Percentiles rank a stretch among this genome's conserved stretches.
These are phyloP conservation scores for Folsomia candida DNA, from an alignment of 2,888 invertebrate genomes.

Conservation along the genomic window DNA sequence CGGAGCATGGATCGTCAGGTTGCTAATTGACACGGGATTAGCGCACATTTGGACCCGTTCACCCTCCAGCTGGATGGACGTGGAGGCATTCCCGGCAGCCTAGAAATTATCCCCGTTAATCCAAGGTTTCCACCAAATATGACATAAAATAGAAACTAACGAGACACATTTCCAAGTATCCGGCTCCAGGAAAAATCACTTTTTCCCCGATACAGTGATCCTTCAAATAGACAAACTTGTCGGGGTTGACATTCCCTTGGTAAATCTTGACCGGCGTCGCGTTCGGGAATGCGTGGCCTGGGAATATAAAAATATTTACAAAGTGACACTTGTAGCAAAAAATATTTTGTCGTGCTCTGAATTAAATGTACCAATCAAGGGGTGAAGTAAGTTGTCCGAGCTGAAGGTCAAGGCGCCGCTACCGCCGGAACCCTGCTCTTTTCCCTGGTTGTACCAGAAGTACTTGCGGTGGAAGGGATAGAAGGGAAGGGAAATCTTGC, in stretches of 20 bases:
- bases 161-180: slow-evolving; percentile 34
- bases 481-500: slow-evolving; percentile 28
- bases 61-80: background rate
- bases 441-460: background rate
- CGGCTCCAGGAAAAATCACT: slow-evolving; percentile 42
- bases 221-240: slow-evolving; percentile 33
- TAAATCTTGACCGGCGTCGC: slow-evolving; percentile 30
- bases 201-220: slow-evolving; percentile 34
- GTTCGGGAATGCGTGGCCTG: slow-evolving; percentile 24
- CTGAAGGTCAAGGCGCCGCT: slow-evolving; percentile 13
- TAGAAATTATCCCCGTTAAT: too few species aligned
- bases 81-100: slow-evolving; percentile 29
- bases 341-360: background rate
- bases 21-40: slow-evolving; percentile 26
- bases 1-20: slow-evolving; percentile 36
- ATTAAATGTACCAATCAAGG: slow-evolving; percentile 27
- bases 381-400: slow-evolving; percentile 27
- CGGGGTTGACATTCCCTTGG: slow-evolving; percentile 30
- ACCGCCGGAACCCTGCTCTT: slow-evolving; percentile 2
- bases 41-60: background rate
- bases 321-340: background rate
- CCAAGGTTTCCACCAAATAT: too few species aligned
- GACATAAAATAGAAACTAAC: too few species aligned
- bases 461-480: slow-evolving; percentile 27
- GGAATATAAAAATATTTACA: background rate